Base-by-base conservation (phyloP, 2,797 vertebrate species). In the Eurystomus glaucurus region DNA sequence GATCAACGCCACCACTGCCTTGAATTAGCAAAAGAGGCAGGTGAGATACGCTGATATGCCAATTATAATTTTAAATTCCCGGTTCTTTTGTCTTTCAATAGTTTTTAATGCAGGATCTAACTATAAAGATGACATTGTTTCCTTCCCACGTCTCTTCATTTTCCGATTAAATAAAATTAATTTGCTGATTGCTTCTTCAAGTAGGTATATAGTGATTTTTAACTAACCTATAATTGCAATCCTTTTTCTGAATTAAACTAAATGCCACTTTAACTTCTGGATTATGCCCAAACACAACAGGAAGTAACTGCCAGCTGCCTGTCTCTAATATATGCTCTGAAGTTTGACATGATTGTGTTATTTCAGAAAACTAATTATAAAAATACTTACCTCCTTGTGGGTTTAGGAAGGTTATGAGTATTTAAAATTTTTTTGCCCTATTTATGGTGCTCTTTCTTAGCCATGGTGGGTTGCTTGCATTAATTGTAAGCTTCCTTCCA, bases 1-100 rank as follows among this genome's bases (percentile, higher is more conserved):
- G 99, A 99, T 31, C 98, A 99, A 52, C 99, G 99, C 25, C 99
- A 98, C 48, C 99, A 96, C 82, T 99, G 99, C 93, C 98, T 99
- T 90, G 98, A 99, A 78, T 98, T 99, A 52, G 99, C 99, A 57
- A 98, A 98, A 31, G 98, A 99, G 55, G 99, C 99, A 71, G 99
- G 99, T 99, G 94, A 98, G 96, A 90, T 29, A 48, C 18, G 19
- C 48, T 68, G 31, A 28, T 25, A 18, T 29, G 78, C 4, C 6
- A 72, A 5, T 65, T 51, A 41, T 1, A 9, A 7, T 57, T 90
- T 84, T 75, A n/a, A 48, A 37, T 54, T 28, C 14, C 64, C 21
- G 7, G 15, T 61, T 72, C 14, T 48, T 81, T 52, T 82, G 58
- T 52, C 50, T 87, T 82, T 75, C 9, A 18, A 45, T 66, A 75